These are phyloP conservation scores for Bombus picipes DNA, from an alignment of 1,140 invertebrate genomes.

Conservation along the genomic window DNA sequence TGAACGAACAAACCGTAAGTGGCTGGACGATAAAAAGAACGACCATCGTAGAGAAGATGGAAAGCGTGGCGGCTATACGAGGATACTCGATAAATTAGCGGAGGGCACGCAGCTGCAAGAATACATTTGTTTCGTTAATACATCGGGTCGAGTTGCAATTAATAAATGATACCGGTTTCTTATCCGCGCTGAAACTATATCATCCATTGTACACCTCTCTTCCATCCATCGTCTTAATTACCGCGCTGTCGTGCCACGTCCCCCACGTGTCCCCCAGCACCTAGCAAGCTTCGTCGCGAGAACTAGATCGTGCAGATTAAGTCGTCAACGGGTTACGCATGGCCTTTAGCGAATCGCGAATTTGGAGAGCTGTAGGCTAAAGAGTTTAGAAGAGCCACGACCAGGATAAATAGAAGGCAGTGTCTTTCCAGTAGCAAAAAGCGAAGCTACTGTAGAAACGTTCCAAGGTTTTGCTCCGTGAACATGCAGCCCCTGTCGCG, in stretches of 20 bases:
- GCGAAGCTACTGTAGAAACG: background rate
- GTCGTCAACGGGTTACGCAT: slow-evolving; percentile 54
- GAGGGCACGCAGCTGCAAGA: background rate
- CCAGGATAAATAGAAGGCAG: slow-evolving; percentile 48
- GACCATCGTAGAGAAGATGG: too few relatives aligned
- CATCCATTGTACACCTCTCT: slow-evolving; percentile 46
- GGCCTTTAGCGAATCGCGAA: slow-evolving; percentile 48
- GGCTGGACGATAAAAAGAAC: background rate
- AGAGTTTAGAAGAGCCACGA: background rate
- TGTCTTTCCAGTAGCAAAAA: background rate
- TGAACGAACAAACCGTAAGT: background rate
- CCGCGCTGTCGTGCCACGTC: slow-evolving; percentile 58
- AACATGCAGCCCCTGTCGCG: background rate
- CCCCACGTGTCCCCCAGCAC: slow-evolving; percentile 27
- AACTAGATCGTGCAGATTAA: slow-evolving; percentile 63
- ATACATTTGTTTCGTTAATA: slow-evolving; percentile 41
- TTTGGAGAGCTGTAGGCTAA: slow-evolving; percentile 38
- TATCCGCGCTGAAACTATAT: slow-evolving; percentile 56
- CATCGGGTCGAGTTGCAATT: slow-evolving; percentile 30
- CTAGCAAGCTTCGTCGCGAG: slow-evolving; percentile 48
- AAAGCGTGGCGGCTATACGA: too few relatives aligned
- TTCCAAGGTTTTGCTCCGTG: slow-evolving; percentile 4
- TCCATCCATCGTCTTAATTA: slow-evolving; percentile 69
- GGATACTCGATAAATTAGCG: slow-evolving; percentile 18
- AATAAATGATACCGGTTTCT: slow-evolving; percentile 53